Evolutionary conservation across 2,113 vertebrate genomes (phyloP).

Genomic region (Micromys minutus): DNA sequence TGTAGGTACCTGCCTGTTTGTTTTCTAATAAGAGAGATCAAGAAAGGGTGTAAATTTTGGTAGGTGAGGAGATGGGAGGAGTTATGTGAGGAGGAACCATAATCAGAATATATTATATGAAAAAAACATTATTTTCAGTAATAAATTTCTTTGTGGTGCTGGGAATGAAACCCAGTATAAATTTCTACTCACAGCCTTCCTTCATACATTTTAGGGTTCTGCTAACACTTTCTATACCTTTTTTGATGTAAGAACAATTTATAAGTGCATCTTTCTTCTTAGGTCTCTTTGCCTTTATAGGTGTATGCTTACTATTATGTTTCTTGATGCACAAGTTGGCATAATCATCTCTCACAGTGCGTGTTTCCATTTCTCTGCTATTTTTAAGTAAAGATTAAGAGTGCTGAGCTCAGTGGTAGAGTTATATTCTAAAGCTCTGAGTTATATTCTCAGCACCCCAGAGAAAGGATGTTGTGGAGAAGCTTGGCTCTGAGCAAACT

Average conservation of each 20-base stretch:
- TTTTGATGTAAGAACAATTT: neutral
- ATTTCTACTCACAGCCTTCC: neutral
- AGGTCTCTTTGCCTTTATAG: neutral
- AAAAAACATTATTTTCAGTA: neutral
- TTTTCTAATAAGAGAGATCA: neutral
- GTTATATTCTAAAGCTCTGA: neutral
- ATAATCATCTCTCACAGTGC: neutral
- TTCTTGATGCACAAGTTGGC: neutral
- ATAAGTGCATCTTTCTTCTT: neutral
- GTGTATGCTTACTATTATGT: neutral
- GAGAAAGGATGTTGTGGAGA: neutral
- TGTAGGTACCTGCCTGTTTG: neutral
- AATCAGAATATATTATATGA: neutral
- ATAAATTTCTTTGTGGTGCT: neutral
- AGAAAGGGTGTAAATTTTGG: neutral
- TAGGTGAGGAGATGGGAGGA: neutral
- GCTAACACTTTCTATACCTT: neutral
- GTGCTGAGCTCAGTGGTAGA: neutral
- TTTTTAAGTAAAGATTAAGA: neutral
- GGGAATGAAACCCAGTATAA: neutral
- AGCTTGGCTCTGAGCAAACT: neutral
- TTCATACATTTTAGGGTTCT: neutral
- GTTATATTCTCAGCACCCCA: neutral
- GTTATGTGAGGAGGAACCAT: neutral
- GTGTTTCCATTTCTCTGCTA: neutral